These are phyloP conservation scores for Iguana delicatissima DNA, from an alignment of 2,797 vertebrate genomes.

Conservation along the genomic window DNA sequence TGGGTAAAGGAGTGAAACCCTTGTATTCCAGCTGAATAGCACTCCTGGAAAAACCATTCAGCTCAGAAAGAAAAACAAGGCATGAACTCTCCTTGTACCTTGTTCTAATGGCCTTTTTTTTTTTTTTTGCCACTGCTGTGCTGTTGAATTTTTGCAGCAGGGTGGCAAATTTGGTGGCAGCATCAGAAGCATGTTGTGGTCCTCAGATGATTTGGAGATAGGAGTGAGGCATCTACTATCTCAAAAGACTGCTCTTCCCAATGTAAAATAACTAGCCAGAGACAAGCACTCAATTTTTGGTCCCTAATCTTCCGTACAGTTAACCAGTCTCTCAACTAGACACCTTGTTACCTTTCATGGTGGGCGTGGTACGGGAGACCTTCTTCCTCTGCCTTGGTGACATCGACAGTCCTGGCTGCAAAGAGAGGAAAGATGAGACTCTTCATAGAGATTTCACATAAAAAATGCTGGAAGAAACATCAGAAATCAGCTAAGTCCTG, in stretches of 20 bases:
- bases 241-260: neutral
- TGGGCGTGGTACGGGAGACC: slow-evolving; percentile 89
- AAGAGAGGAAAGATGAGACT: slow-evolving; percentile 46
- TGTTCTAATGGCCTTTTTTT: neutral
- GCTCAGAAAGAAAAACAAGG: neutral
- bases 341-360: slow-evolving; percentile 89
- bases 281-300: neutral
- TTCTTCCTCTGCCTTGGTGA: slow-evolving; percentile 92
- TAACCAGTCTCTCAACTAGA: neutral
- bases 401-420: slow-evolving; percentile 89
- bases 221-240: neutral
- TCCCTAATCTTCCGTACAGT: too few relatives aligned
- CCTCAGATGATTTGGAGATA: neutral
- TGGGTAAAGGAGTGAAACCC: neutral
- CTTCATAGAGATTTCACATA: neutral
- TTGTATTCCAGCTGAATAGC: neutral
- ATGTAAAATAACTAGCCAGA: neutral
- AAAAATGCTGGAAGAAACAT: neutral
- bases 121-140: neutral
- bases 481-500: neutral
- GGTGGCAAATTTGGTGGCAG: neutral
- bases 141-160: neutral
- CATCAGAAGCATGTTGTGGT: neutral
- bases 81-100: neutral
- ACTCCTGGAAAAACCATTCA: neutral